Evolutionary conservation across 1,140 invertebrate genomes (phyloP).

Genomic region (Anadara kagoshimensis): DNA sequence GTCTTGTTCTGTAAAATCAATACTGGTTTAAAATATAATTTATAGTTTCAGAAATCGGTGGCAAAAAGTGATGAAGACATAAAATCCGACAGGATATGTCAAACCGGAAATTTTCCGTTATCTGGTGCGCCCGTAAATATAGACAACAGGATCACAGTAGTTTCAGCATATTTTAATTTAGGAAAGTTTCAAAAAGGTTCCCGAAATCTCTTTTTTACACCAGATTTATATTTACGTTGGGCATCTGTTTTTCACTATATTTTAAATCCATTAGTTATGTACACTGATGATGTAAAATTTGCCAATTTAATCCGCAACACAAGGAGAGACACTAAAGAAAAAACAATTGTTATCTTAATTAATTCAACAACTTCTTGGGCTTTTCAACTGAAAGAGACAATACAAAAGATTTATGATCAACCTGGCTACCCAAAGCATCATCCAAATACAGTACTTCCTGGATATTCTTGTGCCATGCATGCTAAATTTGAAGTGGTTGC

Average conservation of each 20-base stretch:
- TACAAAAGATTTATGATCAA: constrained; percentile 44
- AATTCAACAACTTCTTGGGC: constrained; percentile 40
- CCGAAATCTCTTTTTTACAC: background rate
- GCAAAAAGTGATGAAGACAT: too few relatives aligned
- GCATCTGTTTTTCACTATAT: background rate
- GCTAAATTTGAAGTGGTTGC: constrained; percentile 50
- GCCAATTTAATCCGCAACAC: constrained; percentile 19
- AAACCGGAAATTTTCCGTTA: too few relatives aligned
- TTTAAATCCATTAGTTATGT: constrained; percentile 48
- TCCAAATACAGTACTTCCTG: constrained; percentile 55
- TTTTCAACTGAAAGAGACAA: constrained; percentile 45
- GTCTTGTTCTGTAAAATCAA: too few relatives aligned
- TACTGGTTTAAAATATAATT: too few relatives aligned
- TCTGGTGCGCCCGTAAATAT: too few relatives aligned
- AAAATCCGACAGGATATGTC: too few relatives aligned
- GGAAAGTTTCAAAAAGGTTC: constrained; percentile 52
- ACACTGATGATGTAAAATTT: constrained; percentile 45
- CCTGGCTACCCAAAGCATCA: constrained; percentile 52
- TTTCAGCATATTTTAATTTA: constrained; percentile 57
- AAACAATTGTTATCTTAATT: constrained; percentile 43
- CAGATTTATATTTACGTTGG: background rate
- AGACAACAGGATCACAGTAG: constrained; percentile 39
- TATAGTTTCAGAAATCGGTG: too few relatives aligned
- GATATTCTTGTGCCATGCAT: constrained; percentile 52
- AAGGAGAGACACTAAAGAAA: constrained; percentile 27